Evolutionary conservation across 2,797 vertebrate species (phyloP).

Genomic region (Acanthiza pusilla): DNA sequence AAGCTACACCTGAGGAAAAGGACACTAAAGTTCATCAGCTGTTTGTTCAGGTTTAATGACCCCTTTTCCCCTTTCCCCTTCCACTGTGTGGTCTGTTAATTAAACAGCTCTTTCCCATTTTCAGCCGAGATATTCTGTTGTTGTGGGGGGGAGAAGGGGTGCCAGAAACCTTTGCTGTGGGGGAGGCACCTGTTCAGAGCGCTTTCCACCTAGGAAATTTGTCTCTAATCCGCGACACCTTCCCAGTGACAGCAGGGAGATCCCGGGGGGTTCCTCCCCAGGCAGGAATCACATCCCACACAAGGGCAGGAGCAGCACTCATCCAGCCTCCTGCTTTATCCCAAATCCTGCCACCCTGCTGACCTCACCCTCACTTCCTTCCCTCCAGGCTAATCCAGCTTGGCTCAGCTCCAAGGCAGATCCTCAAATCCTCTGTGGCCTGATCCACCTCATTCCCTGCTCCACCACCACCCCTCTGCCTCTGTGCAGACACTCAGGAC

Average conservation of each 20-base stretch:
- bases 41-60: no score
- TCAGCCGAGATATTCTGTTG: no score
- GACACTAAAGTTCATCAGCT: no score
- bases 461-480: background rate
- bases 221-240: no score
- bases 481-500: accelerated
- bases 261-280: background rate
- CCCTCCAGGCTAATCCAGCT: background rate
- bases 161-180: no score
- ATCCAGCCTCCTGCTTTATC: background rate
- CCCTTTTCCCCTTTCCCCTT: no score
- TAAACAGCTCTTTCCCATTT: no score
- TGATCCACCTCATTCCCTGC: background rate
- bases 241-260: background rate
- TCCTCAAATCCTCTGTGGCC: background rate
- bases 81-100: no score
- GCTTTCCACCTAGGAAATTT: no score
- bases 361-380: background rate
- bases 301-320: background rate
- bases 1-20: no score
- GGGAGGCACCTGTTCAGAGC: no score
- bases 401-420: background rate
- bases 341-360: background rate
- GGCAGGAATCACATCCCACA: accelerated
- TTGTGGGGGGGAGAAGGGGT: no score